A percentile compares a stretch with the other conserved stretches of the same genome.
Evolutionary conservation across 2,113 vertebrate genomes (phyloP).

Genomic region (Bufo gargarizans): DNA sequence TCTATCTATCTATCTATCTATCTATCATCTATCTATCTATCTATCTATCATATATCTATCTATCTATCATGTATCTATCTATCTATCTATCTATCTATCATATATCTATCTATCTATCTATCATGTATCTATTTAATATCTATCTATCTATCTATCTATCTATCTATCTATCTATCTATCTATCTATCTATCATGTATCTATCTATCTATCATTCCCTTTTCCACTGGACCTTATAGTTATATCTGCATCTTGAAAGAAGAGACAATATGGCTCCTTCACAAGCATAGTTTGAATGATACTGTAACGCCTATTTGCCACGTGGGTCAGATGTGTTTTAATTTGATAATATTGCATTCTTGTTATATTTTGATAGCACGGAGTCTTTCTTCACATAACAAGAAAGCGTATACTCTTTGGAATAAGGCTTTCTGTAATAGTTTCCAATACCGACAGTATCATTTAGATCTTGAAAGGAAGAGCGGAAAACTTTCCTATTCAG

Average conservation of each 20-base stretch:
- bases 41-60: neutral
- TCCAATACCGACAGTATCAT: constrained; percentile 72
- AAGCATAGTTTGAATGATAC: constrained; percentile 9
- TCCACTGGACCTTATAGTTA: neutral
- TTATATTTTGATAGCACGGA: constrained; percentile 68
- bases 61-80: neutral
- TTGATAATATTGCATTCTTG: constrained; percentile 61
- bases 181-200: neutral
- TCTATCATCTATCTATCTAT: neutral
- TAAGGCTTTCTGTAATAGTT: constrained; percentile 77
- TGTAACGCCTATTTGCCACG: constrained; percentile 26
- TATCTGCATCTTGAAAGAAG: neutral
- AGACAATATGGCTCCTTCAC: constrained; percentile 7
- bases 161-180: neutral
- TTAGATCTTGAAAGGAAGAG: constrained; percentile 76
- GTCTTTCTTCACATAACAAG: constrained; percentile 74
- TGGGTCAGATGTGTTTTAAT: constrained; percentile 60
- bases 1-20: constrained; percentile 5
- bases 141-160: neutral
- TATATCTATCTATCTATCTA: neutral
- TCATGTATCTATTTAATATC: no score
- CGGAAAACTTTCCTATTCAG: constrained; percentile 77
- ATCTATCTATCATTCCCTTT: neutral
- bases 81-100: neutral
- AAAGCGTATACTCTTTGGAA: constrained; percentile 72